Percentiles rank a stretch among this genome's conserved stretches.
Conservation (phyloP, 1,140 invertebrate species). For the Brachionus manjavacas region DNA sequence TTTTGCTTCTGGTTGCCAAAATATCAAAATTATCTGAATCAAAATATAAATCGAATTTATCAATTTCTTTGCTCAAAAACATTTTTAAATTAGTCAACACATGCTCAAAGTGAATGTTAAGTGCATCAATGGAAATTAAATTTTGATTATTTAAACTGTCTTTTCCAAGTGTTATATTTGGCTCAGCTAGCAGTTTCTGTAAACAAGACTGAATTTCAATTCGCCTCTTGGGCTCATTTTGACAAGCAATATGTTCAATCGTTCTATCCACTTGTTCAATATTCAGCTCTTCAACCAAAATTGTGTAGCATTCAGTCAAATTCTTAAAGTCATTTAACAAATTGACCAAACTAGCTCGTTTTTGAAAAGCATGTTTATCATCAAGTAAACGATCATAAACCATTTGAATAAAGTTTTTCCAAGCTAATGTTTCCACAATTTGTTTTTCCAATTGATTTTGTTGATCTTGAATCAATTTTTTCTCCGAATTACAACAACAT, state of each 20-base stretch:
- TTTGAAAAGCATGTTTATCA: neutral
- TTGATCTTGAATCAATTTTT: neutral
- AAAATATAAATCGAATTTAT: neutral
- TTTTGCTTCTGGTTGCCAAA: neutral
- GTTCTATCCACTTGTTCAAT: neutral
- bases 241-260: neutral
- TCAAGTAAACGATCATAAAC: neutral
- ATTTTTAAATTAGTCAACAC: neutral
- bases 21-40: neutral
- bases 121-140: neutral
- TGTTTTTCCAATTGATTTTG: neutral
- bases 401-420: neutral
- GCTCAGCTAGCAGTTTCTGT: neutral
- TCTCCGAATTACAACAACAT: neutral
- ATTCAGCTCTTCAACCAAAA: neutral
- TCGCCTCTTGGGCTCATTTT: neutral
- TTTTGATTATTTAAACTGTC: neutral
- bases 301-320: neutral
- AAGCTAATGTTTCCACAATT: neutral
- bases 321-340: neutral
- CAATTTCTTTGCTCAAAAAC: neutral
- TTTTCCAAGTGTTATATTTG: neutral
- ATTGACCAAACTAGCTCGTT: neutral
- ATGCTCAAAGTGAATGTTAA: neutral
- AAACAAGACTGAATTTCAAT: neutral